These are phyloP conservation scores for Cyprinus carpio DNA, from an alignment of 2,113 vertebrate species.

Conservation along the genomic window DNA sequence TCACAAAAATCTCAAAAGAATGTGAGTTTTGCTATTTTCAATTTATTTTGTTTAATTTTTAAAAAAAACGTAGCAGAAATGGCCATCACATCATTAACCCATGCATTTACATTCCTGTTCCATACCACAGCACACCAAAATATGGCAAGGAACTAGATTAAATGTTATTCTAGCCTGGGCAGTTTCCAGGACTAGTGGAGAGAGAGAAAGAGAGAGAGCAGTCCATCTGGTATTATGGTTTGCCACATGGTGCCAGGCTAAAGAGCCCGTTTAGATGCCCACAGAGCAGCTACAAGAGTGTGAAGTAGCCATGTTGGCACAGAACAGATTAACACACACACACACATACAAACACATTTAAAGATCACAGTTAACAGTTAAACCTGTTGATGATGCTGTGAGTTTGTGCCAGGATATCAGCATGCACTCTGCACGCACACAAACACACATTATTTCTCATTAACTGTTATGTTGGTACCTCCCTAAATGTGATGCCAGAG, in stretches of 20 bases:
- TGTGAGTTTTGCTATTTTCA: neutral
- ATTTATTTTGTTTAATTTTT: neutral
- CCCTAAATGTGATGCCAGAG: constrained; percentile 8
- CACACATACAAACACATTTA: constrained; percentile 15
- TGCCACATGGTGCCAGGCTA: constrained; percentile 53
- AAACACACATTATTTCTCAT: neutral
- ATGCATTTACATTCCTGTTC: neutral
- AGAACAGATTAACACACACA: constrained; percentile 26
- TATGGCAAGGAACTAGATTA: neutral
- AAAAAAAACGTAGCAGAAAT: neutral
- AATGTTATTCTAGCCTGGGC: constrained; percentile 4
- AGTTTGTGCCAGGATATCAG: constrained; percentile 21
- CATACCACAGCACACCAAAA: neutral
- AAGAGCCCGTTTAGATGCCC: constrained; percentile 55
- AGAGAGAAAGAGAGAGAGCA: neutral
- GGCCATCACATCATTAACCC: neutral
- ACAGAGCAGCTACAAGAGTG: constrained; percentile 53
- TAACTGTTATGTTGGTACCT: neutral
- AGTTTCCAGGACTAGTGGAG: constrained; percentile 8
- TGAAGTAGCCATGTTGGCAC: constrained; percentile 56
- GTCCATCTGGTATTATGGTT: constrained; percentile 60
- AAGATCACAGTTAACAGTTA: constrained; percentile 21
- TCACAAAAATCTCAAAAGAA: neutral
- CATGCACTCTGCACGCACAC: constrained; percentile 6
- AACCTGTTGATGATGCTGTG: constrained; percentile 31